Percentiles rank a stretch among this genome's conserved stretches.
phyloP scores from a whole-genome alignment of 2,113 vertebrate species.

The Hiodon tergisus region DNA sequence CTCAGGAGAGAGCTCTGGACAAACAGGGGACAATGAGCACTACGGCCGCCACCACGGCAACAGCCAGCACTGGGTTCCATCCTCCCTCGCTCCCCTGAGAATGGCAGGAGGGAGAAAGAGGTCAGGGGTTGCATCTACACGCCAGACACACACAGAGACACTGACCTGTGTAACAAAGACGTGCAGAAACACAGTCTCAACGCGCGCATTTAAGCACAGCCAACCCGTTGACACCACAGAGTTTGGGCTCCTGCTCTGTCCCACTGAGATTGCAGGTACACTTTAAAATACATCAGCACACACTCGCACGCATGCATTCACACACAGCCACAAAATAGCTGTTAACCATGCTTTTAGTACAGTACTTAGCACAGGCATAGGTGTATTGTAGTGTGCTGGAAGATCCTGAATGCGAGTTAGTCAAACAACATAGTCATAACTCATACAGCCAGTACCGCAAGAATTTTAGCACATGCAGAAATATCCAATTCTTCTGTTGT shows the following conservation, averaged over 20 bases:
- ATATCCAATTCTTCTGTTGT: too few relatives aligned
- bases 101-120: constrained; percentile 26
- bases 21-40: constrained; percentile 61
- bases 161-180: neutral
- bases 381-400: neutral
- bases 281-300: neutral
- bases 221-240: too few relatives aligned
- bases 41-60: constrained; percentile 52
- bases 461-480: too few relatives aligned
- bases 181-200: neutral
- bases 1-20: constrained; percentile 53
- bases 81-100: constrained; percentile 37
- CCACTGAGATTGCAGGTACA: neutral
- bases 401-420: neutral
- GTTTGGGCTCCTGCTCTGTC: too few relatives aligned
- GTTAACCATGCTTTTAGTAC: neutral
- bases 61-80: constrained; percentile 58
- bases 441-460: too few relatives aligned
- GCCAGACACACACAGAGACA: constrained; percentile 22
- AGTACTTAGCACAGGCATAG: neutral
- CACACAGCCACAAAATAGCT: neutral
- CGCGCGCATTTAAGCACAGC: neutral
- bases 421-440: too few relatives aligned
- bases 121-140: constrained; percentile 23
- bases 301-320: neutral